These are phyloP conservation scores for Andrena haemorrhoa DNA, from an alignment of 2,888 invertebrate species.

Conservation along the genomic window DNA sequence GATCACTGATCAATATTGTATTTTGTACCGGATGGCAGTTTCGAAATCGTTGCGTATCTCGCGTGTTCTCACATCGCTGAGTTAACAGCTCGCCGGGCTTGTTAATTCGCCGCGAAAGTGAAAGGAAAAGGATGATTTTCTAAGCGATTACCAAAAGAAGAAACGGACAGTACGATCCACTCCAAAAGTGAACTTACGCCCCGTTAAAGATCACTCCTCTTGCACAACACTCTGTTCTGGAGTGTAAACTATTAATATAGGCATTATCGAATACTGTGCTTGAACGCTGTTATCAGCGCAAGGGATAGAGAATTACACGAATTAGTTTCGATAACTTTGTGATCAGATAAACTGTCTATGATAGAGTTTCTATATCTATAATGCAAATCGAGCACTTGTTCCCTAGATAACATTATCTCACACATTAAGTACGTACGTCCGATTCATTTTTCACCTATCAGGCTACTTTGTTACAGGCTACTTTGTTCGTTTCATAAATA, in stretches of 20 bases:
- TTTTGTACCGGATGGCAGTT: background rate
- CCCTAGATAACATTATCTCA: no score
- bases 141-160: background rate
- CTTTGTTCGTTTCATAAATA: no score
- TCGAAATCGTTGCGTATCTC: background rate
- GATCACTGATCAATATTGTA: background rate
- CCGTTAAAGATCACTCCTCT: background rate
- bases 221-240: background rate
- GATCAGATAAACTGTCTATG: background rate
- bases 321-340: background rate
- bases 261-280: background rate
- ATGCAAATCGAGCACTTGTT: no score
- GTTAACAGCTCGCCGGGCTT: background rate
- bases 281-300: background rate
- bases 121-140: background rate
- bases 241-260: background rate
- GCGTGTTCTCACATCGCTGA: background rate
- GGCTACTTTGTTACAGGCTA: no score
- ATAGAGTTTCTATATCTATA: no score
- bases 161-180: background rate
- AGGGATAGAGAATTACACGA: background rate
- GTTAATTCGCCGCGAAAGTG: conserved; percentile 14
- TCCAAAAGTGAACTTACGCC: background rate
- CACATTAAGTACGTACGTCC: no score
- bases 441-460: no score